Base-by-base conservation (phyloP, 2,888 invertebrate genomes). In the Entomobrya multifasciata region DNA sequence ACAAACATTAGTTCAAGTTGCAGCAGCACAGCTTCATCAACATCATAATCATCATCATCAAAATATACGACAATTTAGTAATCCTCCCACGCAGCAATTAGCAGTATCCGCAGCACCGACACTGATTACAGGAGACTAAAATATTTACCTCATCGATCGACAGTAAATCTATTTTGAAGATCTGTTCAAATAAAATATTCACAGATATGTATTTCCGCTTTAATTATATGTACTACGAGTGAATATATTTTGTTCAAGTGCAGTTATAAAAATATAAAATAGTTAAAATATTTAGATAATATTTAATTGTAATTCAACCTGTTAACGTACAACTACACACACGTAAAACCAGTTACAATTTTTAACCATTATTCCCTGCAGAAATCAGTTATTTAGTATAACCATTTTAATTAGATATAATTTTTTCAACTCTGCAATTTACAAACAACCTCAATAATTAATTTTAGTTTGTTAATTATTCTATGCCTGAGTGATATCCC, bases 1-100 rank as follows among this genome's bases (percentile, higher is more conserved):
- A n/a, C 44, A 72, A n/a, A 52, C 65, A n/a, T 22, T 65, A 27
- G 72, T 81, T 25, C 82, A 62, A 17, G 81, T 70, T 8, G 57
- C 55, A 57, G 41, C 81, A 15, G n/a, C 70, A 49, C 5, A 15
- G 1, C 36, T 15, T 10, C 36, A 17, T 15, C 65, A 36, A 17
- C 55, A 55, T 55, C 55, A 55, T 3, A 52, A 77, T 10, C 41
- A 20, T 17, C 78, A 78, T 8, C 44, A 76, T 36, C 57, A 67
- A 2, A n/a, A 76, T 1, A 15, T 60, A 5, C 41, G 52, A 10
- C 49, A 52, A n/a, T 77, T 77, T 41, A 76, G 76, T n/a, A 36
- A 36, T 36, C 8, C 36, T 36, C 36, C 36, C 36, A 36, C 36
- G 36, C 36, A n/a, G n/a, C n/a, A 36, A 36, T 6, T 36, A 8